Evolutionary conservation across 2,113 vertebrate genomes (phyloP).

Genomic region (Spheniscus mendiculus): DNA sequence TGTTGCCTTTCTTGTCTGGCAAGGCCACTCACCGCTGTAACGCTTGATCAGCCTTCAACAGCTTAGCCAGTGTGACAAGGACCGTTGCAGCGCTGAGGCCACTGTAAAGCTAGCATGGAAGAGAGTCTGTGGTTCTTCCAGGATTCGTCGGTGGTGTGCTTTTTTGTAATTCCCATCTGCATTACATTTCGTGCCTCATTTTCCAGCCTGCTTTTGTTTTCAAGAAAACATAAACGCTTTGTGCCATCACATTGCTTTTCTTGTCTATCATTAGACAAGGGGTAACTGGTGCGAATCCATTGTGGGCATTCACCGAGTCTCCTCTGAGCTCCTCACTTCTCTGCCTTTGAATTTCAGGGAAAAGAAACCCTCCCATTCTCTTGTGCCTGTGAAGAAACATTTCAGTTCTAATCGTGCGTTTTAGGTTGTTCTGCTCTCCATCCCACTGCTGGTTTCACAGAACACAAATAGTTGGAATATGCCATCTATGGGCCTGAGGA

Average conservation of each 20-base stretch:
- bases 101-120: not conserved
- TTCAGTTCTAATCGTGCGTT: not conserved
- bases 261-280: not conserved
- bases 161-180: not conserved
- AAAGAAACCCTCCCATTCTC: not conserved
- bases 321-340: not conserved
- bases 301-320: not conserved
- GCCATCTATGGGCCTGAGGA: slow-evolving; percentile 66
- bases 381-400: not conserved
- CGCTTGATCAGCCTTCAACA: not conserved
- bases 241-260: not conserved
- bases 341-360: not conserved
- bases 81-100: not conserved
- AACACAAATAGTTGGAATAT: slow-evolving; percentile 44
- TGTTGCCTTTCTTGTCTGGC: not conserved
- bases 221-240: not conserved
- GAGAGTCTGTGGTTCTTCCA: not conserved
- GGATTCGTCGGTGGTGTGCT: not conserved
- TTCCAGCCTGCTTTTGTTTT: not conserved
- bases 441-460: not conserved
- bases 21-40: not conserved
- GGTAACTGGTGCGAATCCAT: not conserved
- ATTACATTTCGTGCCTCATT: slow-evolving; percentile 12
- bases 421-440: not conserved
- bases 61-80: not conserved